Evolutionary conservation across 1,140 invertebrate genomes (phyloP).

Genomic region (Eumaeus atala): DNA sequence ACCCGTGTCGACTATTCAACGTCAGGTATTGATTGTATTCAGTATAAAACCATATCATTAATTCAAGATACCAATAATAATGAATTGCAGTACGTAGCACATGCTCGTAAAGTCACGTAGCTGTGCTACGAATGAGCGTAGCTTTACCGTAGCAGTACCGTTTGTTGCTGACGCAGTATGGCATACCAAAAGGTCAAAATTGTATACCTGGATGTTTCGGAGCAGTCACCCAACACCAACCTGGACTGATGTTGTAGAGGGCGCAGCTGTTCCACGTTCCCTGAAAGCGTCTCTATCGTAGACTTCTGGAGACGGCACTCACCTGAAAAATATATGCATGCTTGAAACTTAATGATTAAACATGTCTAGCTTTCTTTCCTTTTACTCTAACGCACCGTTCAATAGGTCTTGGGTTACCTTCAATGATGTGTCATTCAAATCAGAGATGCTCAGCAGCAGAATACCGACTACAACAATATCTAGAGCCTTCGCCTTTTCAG

Average conservation of each 20-base stretch:
- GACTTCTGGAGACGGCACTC: slow-evolving; percentile 45
- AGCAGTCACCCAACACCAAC: slow-evolving; percentile 42
- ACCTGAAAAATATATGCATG: slow-evolving; percentile 27
- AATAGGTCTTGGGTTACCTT: too few relatives aligned
- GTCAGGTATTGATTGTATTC: too few relatives aligned
- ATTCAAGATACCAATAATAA: too few relatives aligned
- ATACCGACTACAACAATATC: too few relatives aligned
- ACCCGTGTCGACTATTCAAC: too few relatives aligned
- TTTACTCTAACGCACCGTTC: too few relatives aligned
- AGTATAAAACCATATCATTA: too few relatives aligned
- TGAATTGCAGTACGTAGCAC: background rate
- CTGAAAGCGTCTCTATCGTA: slow-evolving; percentile 37
- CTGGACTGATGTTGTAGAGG: slow-evolving; percentile 27
- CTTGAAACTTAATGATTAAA: too few relatives aligned
- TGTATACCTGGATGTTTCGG: background rate
- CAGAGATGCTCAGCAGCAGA: too few relatives aligned
- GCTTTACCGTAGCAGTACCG: background rate
- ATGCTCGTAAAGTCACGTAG: background rate
- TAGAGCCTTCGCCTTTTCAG: too few relatives aligned
- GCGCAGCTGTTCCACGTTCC: slow-evolving; percentile 31
- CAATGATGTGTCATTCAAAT: too few relatives aligned
- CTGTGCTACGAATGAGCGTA: background rate
- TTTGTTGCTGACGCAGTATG: background rate
- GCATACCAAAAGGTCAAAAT: background rate
- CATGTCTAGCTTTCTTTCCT: too few relatives aligned